Conservation (phyloP, 2,888 invertebrate genomes). For the Neoascia interrupta region DNA sequence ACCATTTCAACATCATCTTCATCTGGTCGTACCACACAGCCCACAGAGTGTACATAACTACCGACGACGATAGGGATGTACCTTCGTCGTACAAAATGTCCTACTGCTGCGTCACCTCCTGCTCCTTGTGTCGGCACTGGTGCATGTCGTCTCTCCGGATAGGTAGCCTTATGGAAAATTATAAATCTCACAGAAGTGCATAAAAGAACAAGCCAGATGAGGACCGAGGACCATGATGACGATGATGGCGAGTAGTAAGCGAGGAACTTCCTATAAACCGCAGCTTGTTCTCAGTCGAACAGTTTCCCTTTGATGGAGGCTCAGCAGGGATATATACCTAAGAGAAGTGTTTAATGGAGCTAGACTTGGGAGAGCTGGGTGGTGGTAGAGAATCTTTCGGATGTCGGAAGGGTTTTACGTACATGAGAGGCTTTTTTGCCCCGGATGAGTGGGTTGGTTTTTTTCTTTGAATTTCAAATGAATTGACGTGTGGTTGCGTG, state of each 20-base stretch:
- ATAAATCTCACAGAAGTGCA: conserved; percentile 63
- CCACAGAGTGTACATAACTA: conserved; percentile 41
- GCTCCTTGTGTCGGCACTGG: conserved; percentile 38
- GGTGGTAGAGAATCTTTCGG: conserved; percentile 30
- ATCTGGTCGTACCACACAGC: conserved; percentile 25
- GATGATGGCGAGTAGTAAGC: conserved; percentile 9
- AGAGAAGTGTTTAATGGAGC: conserved; percentile 67
- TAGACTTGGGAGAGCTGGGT: conserved; percentile 23
- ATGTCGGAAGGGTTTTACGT: background rate
- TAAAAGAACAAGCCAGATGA: conserved; percentile 65
- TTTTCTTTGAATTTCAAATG: no score
- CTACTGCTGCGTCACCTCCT: conserved; percentile 6
- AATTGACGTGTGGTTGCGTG: no score
- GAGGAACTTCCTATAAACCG: conserved; percentile 33
- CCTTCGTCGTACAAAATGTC: conserved; percentile 20
- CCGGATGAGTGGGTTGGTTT: no score
- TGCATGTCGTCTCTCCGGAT: conserved; percentile 51
- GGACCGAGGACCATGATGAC: conserved; percentile 32
- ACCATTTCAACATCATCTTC: conserved; percentile 61
- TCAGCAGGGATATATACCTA: background rate
- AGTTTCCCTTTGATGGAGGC: conserved; percentile 3
- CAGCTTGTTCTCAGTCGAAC: conserved; percentile 54
- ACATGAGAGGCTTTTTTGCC: no score
- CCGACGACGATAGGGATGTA: conserved; percentile 11
- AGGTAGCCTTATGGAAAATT: conserved; percentile 64